Evolutionary conservation across 2,888 invertebrate species (phyloP).

Genomic region (Sminthurinus aureus): DNA sequence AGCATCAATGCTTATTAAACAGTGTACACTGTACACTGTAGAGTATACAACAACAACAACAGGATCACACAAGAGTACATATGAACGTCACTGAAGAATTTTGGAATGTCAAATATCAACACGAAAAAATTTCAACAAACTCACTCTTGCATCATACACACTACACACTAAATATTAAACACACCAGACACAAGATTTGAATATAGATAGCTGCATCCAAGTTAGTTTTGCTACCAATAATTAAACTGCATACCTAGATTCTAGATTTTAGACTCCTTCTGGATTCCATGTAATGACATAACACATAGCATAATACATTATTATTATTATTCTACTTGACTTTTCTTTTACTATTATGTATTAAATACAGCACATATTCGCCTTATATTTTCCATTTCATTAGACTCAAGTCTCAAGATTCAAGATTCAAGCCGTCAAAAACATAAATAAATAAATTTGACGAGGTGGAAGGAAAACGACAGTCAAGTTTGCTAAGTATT

Average conservation of each 20-base stretch:
- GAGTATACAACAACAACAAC: not conserved
- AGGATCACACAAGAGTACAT: not conserved
- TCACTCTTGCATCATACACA: not conserved
- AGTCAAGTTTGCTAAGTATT: too few relatives aligned
- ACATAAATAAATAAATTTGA: not conserved
- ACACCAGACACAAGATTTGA: too few relatives aligned
- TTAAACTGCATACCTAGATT: too few relatives aligned
- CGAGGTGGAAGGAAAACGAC: too few relatives aligned
- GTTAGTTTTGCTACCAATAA: too few relatives aligned
- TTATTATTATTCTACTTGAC: not conserved
- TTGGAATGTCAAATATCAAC: slow-evolving; percentile 31
- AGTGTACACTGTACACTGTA: too few relatives aligned
- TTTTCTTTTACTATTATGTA: not conserved
- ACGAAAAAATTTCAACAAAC: slow-evolving; percentile 25
- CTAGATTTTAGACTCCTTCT: too few relatives aligned
- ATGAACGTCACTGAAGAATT: not conserved
- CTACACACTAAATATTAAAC: too few relatives aligned
- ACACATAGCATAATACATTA: not conserved
- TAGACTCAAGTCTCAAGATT: not conserved
- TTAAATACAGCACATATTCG: not conserved
- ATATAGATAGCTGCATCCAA: too few relatives aligned
- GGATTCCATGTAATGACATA: not conserved
- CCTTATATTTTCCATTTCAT: not conserved
- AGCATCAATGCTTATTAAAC: not conserved
- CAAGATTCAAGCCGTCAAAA: too few relatives aligned